Evolutionary conservation across 2,888 invertebrate genomes (phyloP), one percentile per base, ranked within the genome.

Genomic region (Drosophila colorata): DNA sequence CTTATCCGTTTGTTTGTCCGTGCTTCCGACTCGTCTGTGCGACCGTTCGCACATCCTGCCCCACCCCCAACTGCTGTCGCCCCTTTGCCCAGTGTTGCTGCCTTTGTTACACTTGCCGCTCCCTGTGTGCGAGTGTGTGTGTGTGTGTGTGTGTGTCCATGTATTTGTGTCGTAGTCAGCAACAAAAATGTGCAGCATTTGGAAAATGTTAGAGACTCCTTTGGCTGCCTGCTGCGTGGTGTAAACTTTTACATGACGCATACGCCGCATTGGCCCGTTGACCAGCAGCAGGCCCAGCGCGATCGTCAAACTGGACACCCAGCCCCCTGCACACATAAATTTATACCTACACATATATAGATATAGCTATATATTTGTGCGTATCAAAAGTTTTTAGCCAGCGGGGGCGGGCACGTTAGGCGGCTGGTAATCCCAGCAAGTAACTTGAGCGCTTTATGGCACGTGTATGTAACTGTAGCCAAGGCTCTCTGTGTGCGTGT

Each of bases 1-100:
- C 82, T 87, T 87, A 85, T 85, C 85, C 87, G 89, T 87, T 87
- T 85, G 82, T 81, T 79, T 80, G 89, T 87, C 85, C 87, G 69
- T 87, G 79, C 87, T 81, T 88, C 86, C 88, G 78, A 78, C 72
- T 77, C 81, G 85, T 87, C 87, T 84, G 85, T 87, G 79, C 88
- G 85, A 85, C 89, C 81, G 89, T 84, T 79, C 85, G 88, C 74
- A 84, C 79, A 87, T 88, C 85, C 87, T 87, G 88, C 78, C 68
- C 56, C 65, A 60, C 40, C 71, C 70, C 70, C 18, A 38, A 46
- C 56, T 37, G 48, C 20, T 25, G 25, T 25, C 28, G 8, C 35
- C 31, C 48, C 3, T 41, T 47, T 61, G 40, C 59, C 51, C 47
- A 51, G 59, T 28, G 55, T 49, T 20, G 53, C 55, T 63, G 49